Percentiles rank a stretch among this genome's conserved stretches.
These are phyloP conservation scores for Piprites chloris DNA, from an alignment of 2,113 vertebrate genomes.

Conservation along the genomic window DNA sequence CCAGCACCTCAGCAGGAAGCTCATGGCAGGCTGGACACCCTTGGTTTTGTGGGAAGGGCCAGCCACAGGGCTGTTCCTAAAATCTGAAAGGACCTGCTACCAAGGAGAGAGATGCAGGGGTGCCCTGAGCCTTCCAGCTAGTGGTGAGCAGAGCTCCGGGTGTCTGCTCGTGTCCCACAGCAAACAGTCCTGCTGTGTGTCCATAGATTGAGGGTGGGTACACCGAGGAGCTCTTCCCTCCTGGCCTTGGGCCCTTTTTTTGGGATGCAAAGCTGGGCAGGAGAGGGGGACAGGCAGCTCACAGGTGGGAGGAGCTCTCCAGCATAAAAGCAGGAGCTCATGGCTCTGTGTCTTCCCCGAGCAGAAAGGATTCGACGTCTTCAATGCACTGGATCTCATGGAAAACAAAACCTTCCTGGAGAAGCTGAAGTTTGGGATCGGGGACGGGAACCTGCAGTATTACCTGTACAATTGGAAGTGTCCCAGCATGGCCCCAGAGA, in stretches of 20 bases:
- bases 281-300: background rate
- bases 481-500: slow-evolving; percentile 96
- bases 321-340: background rate
- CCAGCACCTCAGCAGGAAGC: background rate
- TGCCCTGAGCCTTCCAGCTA: background rate
- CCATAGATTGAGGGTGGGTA: background rate
- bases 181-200: fast-evolving
- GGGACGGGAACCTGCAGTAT: slow-evolving; percentile 99
- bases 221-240: background rate
- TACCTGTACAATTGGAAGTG: slow-evolving; percentile 99
- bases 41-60: background rate
- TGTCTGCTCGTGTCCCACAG: background rate
- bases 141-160: background rate
- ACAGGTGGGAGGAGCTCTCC: background rate
- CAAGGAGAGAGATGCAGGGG: background rate
- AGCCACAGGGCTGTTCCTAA: background rate
- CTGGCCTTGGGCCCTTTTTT: background rate
- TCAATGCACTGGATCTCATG: slow-evolving; percentile 99
- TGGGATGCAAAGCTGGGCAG: background rate
- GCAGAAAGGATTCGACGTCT: slow-evolving; percentile 98
- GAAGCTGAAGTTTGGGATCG: slow-evolving; percentile 98
- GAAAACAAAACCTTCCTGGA: slow-evolving; percentile 99
- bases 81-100: background rate
- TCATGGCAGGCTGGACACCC: background rate
- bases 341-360: background rate